These are phyloP conservation scores for Notiomystis cincta DNA, from an alignment of 2,113 vertebrate species.

Conservation along the genomic window DNA sequence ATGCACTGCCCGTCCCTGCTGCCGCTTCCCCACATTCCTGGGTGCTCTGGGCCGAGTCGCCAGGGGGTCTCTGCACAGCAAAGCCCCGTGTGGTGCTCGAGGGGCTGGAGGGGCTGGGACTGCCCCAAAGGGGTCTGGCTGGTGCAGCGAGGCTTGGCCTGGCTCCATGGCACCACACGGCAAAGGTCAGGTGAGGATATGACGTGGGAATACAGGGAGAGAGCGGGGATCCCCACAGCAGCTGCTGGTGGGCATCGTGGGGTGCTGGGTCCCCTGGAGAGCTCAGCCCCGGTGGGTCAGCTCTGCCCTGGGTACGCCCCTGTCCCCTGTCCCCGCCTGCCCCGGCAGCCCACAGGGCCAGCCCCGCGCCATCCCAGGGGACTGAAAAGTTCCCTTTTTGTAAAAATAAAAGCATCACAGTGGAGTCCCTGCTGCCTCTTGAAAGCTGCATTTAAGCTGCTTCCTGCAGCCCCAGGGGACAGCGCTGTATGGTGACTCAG, in stretches of 20 bases:
- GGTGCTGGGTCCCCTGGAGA: neutral
- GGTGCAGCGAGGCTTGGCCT: rapidly evolving
- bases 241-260: neutral
- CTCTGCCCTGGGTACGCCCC: neutral
- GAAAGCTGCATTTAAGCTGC: conserved; percentile 35
- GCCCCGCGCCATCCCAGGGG: neutral
- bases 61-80: rapidly evolving
- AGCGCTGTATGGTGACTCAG: conserved; percentile 28
- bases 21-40: rapidly evolving
- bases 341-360: neutral
- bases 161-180: rapidly evolving
- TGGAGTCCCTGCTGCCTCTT: neutral
- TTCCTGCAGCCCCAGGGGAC: conserved; percentile 35
- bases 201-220: neutral
- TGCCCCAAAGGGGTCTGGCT: rapidly evolving
- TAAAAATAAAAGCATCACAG: neutral
- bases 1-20: neutral
- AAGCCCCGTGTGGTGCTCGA: neutral
- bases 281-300: rapidly evolving
- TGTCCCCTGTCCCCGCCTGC: neutral
- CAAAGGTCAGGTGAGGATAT: neutral
- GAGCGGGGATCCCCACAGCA: rapidly evolving
- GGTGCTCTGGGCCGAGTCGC: neutral
- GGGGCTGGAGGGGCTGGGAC: neutral
- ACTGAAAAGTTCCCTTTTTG: neutral